Evolutionary conservation across 2,888 invertebrate genomes (phyloP), one percentile per base, ranked within the genome.

Genomic region (Chironomus tentans): DNA sequence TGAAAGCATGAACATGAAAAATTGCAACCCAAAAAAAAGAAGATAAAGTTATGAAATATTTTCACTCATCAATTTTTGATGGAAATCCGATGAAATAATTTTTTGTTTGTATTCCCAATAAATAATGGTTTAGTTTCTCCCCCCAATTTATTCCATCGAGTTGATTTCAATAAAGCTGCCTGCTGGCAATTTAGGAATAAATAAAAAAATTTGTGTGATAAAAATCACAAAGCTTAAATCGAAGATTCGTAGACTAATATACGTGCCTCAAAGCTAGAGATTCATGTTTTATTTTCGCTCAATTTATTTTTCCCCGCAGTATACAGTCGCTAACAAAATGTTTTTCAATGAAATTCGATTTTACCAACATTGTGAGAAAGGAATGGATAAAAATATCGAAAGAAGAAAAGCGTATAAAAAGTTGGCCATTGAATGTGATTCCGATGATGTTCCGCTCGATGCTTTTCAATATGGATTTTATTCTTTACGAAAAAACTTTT

Each of bases 201-300:
- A 65, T 65, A 71, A 56, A 71, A 71, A 22, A 38, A 38, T 4
- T 28, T 28, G 5, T 28, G 56, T 22, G 70, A 24, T 21, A 68
- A 50, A 71, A 48, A 48, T 71, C 71, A 50, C 71, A 48, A 50
- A 68, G 38, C 18, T 38, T 28, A 6, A 18, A 71, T 24, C 13
- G 13, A 7, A 65, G 65, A 21, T 21, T 13, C 13, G 21, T 15
- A 12, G 6, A 21, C 56, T 24, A 48, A 50, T 71, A 56, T 71
- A 48, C 71, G 71, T 71, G 71, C 56, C 71, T 71, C 22, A 24
- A 18, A 56, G 24, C 56, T 22, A 46, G n/a, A 28, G 13, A 38
- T 68, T 68, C 65, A 65, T 65, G 65, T 65, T 65, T 65, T 65
- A 65, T 65, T 10, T 65, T 65, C 65, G 65, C 65, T 65, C 65